Conservation (phyloP, 2,113 vertebrate species). For the Phylloscopus trochilus region DNA sequence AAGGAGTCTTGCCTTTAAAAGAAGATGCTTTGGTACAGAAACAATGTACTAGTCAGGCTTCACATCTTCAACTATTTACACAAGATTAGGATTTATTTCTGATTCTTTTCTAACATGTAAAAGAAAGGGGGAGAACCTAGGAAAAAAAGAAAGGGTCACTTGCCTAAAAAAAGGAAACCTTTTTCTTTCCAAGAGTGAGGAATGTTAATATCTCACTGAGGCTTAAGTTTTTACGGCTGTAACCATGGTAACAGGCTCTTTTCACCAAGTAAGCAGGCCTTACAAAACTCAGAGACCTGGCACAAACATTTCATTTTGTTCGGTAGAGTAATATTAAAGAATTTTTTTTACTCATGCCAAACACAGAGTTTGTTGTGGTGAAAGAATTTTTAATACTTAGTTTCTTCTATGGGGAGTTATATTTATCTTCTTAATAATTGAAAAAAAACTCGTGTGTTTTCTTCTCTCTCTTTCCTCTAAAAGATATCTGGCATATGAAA, state of each 20-base stretch:
- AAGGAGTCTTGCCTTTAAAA: conserved; percentile 55
- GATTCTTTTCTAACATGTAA: conserved; percentile 56
- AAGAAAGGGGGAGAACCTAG: conserved; percentile 42
- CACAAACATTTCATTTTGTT: conserved; percentile 73
- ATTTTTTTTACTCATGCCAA: conserved; percentile 55
- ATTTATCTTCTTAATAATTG: neutral
- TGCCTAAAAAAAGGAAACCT: conserved; percentile 65
- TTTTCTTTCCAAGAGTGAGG: conserved; percentile 74
- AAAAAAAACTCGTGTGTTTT: neutral
- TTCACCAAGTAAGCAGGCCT: conserved; percentile 79
- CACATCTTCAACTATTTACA: conserved; percentile 64
- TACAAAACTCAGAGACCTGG: conserved; percentile 64
- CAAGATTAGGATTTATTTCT: conserved; percentile 68
- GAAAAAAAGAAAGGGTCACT: conserved; percentile 61
- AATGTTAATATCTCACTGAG: conserved; percentile 87
- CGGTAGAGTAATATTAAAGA: conserved; percentile 65
- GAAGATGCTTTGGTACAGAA: conserved; percentile 58
- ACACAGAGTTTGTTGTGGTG: conserved; percentile 50
- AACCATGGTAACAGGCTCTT: conserved; percentile 81
- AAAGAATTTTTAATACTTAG: conserved; percentile 23
- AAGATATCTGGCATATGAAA: neutral
- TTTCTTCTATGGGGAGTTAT: neutral
- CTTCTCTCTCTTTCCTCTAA: neutral
- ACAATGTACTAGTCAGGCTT: conserved; percentile 54
- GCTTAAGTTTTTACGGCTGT: conserved; percentile 84